Conservation (phyloP, 2,113 vertebrate genomes). For the Phaetusa simplex region DNA sequence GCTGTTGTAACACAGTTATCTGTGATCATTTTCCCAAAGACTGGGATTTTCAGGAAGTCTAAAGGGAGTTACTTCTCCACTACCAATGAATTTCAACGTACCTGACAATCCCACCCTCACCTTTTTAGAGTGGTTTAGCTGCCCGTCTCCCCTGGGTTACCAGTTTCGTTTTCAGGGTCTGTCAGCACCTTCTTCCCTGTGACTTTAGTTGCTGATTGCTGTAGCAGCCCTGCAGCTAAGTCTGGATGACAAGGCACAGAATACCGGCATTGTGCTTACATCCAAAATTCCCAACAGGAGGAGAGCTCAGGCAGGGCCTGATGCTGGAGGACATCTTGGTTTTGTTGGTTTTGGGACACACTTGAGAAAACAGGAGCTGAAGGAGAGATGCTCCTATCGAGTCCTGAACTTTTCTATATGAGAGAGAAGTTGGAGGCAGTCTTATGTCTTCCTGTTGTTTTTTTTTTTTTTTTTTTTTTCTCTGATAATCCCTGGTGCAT, state of each 20-base stretch:
- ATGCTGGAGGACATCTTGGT: background rate
- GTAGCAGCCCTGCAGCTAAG: background rate
- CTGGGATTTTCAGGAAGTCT: background rate
- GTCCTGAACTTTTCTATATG: background rate
- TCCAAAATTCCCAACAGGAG: background rate
- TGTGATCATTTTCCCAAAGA: background rate
- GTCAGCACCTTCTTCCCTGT: background rate
- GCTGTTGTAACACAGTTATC: background rate
- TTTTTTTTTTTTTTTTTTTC: background rate
- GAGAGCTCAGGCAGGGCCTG: background rate
- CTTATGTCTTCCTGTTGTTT: background rate
- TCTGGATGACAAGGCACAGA: background rate
- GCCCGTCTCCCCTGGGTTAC: background rate
- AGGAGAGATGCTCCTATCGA: background rate
- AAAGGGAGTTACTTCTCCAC: background rate
- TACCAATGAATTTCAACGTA: background rate
- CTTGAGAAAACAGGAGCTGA: background rate
- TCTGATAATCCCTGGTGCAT: background rate
- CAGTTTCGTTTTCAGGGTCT: background rate
- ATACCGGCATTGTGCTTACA: background rate
- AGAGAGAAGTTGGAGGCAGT: background rate
- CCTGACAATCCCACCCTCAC: background rate
- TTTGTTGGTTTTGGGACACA: background rate
- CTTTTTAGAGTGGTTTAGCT: background rate
- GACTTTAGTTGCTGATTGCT: background rate